These are phyloP conservation scores for Druon quercuslanigerum DNA, from an alignment of 1,140 invertebrate species.

Conservation along the genomic window DNA sequence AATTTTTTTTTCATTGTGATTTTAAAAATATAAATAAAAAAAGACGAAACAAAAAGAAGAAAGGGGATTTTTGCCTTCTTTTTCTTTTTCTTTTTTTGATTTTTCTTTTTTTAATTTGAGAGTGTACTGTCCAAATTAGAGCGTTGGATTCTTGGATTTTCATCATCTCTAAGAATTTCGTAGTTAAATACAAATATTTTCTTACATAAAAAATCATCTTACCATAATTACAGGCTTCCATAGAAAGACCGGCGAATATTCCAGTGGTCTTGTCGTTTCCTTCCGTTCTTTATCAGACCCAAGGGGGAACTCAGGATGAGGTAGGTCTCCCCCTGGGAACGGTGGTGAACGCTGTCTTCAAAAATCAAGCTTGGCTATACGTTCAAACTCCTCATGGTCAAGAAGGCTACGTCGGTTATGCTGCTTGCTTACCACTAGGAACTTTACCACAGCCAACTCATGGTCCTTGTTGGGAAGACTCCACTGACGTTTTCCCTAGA, in stretches of 20 bases:
- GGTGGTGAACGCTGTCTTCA: conserved; percentile 89
- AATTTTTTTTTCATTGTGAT: no score
- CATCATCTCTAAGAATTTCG: no score
- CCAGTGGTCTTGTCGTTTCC: conserved; percentile 86
- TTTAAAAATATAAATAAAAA: no score
- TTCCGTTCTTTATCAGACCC: conserved; percentile 84
- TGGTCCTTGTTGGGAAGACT: conserved; percentile 86
- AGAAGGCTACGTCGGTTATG: conserved; percentile 86
- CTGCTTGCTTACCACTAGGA: conserved; percentile 84
- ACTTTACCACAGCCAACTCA: conserved; percentile 79
- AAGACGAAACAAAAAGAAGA: no score
- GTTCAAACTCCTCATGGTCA: conserved; percentile 87
- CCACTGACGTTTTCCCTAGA: conserved; percentile 85
- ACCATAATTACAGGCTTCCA: conserved; percentile 77
- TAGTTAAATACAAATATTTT: neutral
- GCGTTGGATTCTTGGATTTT: no score
- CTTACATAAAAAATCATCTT: neutral
- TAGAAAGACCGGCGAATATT: conserved; percentile 86
- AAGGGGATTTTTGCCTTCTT: no score
- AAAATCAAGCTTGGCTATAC: conserved; percentile 88
- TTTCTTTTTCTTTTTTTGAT: no score
- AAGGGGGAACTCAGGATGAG: conserved; percentile 82
- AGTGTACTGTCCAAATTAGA: no score
- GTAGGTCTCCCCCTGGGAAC: conserved; percentile 85
- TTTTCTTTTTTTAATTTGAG: no score